phyloP scores from a whole-genome alignment of 2,113 vertebrate genomes.

The Fulica atra region DNA sequence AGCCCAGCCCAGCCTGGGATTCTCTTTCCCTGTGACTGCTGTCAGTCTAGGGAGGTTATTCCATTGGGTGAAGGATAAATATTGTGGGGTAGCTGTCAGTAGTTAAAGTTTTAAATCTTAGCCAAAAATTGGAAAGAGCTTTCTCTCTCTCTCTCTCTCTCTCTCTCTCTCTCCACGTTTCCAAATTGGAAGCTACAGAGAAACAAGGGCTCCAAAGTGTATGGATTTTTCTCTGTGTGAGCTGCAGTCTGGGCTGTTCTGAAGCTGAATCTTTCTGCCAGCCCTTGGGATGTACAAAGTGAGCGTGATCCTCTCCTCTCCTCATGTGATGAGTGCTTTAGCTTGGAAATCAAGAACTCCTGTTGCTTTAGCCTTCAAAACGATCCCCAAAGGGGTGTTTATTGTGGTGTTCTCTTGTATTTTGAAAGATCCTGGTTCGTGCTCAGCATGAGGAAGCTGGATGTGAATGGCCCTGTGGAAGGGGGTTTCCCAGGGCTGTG shows the following conservation, averaged over 20 bases:
- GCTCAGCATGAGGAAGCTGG: accelerated
- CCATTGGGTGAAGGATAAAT: too few species aligned
- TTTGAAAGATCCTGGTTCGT: neutral
- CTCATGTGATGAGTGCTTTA: accelerated
- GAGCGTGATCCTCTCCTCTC: neutral
- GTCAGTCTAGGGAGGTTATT: too few species aligned
- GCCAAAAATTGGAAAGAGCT: too few species aligned
- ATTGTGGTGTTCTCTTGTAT: accelerated
- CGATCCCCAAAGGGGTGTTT: neutral
- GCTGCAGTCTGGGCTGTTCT: neutral
- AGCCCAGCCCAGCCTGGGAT: too few species aligned
- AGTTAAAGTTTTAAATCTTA: too few species aligned
- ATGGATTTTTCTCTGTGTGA: neutral
- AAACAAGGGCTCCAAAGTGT: neutral
- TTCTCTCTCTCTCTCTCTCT: too few species aligned
- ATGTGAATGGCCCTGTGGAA: accelerated
- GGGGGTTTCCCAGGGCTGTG: neutral
- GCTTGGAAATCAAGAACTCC: neutral
- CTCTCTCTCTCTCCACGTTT: too few species aligned
- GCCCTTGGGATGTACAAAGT: neutral
- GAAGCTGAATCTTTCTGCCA: too few species aligned
- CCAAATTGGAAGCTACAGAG: neutral
- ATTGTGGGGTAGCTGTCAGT: too few species aligned
- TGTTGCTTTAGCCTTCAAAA: neutral
- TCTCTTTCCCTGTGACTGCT: too few species aligned